Percentiles rank a stretch among this genome's conserved stretches.
phyloP scores from a whole-genome alignment of 2,113 vertebrate genomes.

The Struthidea cinerea region DNA sequence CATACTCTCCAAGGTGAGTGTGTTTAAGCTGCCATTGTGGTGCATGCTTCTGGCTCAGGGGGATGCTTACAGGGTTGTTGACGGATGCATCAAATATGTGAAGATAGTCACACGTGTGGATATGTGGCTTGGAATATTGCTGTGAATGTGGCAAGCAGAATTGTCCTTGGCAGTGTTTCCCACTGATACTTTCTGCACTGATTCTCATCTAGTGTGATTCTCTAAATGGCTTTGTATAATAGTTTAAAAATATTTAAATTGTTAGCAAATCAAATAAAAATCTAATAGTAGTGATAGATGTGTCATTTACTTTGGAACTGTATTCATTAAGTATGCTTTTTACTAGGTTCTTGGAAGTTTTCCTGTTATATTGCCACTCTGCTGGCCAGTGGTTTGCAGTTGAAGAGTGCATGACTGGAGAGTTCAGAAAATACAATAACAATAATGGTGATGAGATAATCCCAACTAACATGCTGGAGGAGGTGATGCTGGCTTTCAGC shows the following conservation, averaged over 20 bases:
- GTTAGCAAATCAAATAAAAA: background rate
- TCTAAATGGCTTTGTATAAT: background rate
- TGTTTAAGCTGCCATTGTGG: background rate
- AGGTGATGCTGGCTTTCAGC: slow-evolving; percentile 98
- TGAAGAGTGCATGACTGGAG: slow-evolving; percentile 96
- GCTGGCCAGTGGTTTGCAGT: slow-evolving; percentile 98
- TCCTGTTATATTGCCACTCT: slow-evolving; percentile 94
- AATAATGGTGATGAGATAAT: slow-evolving; percentile 97
- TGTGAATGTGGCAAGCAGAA: background rate
- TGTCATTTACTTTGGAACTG: background rate
- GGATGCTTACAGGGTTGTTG: background rate
- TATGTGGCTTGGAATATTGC: background rate
- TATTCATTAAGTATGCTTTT: background rate
- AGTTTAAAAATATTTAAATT: background rate
- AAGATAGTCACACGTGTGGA: background rate
- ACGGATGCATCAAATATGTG: background rate
- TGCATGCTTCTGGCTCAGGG: background rate
- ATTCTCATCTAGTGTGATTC: background rate
- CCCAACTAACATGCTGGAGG: slow-evolving; percentile 93
- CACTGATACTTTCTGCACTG: background rate
- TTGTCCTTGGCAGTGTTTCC: background rate
- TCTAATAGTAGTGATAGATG: background rate
- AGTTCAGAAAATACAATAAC: slow-evolving; percentile 98
- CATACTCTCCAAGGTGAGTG: slow-evolving; percentile 90
- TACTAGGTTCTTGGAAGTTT: slow-evolving; percentile 93